These are phyloP conservation scores for Ursus arctos DNA, from an alignment of 2,113 vertebrate genomes.

Conservation along the genomic window DNA sequence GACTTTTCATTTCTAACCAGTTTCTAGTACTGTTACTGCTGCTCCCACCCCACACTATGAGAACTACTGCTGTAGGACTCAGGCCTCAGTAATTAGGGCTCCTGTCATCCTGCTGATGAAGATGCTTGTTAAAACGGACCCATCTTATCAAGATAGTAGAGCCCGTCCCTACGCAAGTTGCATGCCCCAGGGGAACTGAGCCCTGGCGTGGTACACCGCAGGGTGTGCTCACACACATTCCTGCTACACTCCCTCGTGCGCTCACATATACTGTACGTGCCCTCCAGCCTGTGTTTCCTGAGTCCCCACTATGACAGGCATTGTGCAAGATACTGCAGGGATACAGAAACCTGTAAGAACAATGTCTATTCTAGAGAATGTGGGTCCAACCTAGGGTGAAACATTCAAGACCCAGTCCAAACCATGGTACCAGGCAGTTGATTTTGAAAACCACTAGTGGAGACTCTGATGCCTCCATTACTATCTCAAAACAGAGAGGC, in stretches of 20 bases:
- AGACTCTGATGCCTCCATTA: not conserved
- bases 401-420: not conserved
- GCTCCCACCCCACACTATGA: not conserved
- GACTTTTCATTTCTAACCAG: not conserved
- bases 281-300: not conserved
- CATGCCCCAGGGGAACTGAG: not conserved
- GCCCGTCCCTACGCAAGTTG: not conserved
- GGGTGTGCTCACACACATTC: not conserved
- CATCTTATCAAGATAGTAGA: not conserved
- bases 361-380: not conserved
- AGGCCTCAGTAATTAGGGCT: not conserved
- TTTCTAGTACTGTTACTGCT: not conserved
- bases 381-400: not conserved
- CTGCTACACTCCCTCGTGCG: accelerated
- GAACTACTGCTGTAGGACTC: not conserved
- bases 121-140: not conserved
- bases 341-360: not conserved
- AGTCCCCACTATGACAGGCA: accelerated
- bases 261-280: too few relatives aligned
- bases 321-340: not conserved
- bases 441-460: not conserved
- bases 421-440: not conserved
- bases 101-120: not conserved
- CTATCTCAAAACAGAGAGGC: not conserved
- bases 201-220: accelerated